These are phyloP conservation scores for Unio pictorum DNA, from an alignment of 2,888 invertebrate species.

Conservation along the genomic window DNA sequence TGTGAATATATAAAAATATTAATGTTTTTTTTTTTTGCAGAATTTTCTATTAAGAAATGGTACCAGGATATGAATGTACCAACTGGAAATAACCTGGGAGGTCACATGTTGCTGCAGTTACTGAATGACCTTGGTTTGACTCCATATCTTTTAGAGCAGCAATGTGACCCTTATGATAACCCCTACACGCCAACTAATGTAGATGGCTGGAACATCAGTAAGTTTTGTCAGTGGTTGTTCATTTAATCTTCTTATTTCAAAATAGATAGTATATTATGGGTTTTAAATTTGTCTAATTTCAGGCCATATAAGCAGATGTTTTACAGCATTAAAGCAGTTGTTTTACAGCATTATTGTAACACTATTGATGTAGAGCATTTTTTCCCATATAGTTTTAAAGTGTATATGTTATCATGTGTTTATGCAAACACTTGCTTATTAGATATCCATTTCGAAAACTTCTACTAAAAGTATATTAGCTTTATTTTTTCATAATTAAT, in stretches of 20 bases:
- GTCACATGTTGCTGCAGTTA: not conserved
- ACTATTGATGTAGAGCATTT: not conserved
- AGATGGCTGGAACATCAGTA: slow-evolving; percentile 13
- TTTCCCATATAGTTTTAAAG: too few species aligned
- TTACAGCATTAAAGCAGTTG: too few species aligned
- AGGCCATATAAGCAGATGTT: too few species aligned
- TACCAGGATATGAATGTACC: slow-evolving; percentile 7
- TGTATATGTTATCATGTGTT: too few species aligned
- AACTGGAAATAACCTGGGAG: not conserved
- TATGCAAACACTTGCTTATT: too few species aligned
- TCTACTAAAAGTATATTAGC: too few species aligned
- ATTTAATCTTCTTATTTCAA: slow-evolving; percentile 1
- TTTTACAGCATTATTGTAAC: too few species aligned
- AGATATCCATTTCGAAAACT: too few species aligned
- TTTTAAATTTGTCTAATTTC: too few species aligned
- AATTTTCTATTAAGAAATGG: slow-evolving; percentile 23
- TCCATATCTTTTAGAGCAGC: slow-evolving; percentile 8
- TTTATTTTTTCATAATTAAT: too few species aligned
- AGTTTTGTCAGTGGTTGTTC: not conserved
- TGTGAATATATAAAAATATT: too few species aligned
- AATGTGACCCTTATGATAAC: slow-evolving; percentile 3
- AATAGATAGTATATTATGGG: not conserved
- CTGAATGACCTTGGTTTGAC: slow-evolving; percentile 10
- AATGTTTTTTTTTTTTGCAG: slow-evolving; percentile 10
- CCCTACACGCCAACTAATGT: slow-evolving; percentile 1